Evolutionary conservation across 2,888 invertebrate species (phyloP).

Genomic region (Campoletis raptor): DNA sequence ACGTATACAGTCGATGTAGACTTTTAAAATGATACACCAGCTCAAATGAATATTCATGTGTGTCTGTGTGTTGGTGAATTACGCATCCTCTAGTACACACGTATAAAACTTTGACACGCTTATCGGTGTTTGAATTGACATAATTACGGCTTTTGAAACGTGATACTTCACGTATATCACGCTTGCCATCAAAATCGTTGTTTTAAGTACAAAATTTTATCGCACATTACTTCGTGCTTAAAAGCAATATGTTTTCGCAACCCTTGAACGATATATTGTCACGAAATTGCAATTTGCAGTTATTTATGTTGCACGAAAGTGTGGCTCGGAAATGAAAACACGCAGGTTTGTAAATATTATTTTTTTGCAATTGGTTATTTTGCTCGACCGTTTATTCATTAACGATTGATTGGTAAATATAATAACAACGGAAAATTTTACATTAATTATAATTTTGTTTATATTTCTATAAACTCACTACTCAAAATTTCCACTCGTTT

Average conservation of each 20-base stretch:
- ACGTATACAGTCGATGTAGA: background rate
- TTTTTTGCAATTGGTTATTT: background rate
- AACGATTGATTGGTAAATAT: background rate
- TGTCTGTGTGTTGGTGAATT: constrained; percentile 11
- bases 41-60: constrained; percentile 11
- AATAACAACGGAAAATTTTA: background rate
- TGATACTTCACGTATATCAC: background rate
- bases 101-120: constrained; percentile 1
- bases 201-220: background rate
- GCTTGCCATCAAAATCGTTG: background rate
- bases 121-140: constrained; percentile 18
- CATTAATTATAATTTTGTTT: background rate
- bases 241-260: constrained; percentile 14
- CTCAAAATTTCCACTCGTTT: background rate
- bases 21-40: background rate
- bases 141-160: constrained; percentile 12
- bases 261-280: constrained; percentile 4
- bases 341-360: background rate
- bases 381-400: background rate
- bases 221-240: constrained; percentile 9
- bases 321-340: background rate
- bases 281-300: constrained; percentile 13
- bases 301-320: constrained; percentile 15
- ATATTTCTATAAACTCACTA: background rate
- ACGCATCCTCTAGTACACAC: background rate